Evolutionary conservation across 2,797 vertebrate species (phyloP), one percentile per base, ranked within the genome.

Genomic region (Psittacula echo): DNA sequence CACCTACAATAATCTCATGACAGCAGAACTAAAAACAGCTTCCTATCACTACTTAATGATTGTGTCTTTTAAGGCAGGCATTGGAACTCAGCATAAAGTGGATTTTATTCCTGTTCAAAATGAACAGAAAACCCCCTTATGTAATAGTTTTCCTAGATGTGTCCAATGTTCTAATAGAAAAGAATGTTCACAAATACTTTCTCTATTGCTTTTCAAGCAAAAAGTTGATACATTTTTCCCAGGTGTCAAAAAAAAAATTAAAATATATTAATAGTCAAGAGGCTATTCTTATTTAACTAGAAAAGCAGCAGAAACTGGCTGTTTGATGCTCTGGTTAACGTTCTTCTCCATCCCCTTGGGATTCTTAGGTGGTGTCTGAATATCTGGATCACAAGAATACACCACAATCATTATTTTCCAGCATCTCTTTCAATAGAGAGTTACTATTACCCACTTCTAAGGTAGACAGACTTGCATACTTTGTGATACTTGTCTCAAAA

Each of bases 31-130:
- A 60, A 37, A 86, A 93, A 84, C 42, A 91, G 37, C 32, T 90
- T 74, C 89, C 84, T 89, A 79, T 72, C 66, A 53, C 41, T 75
- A 30, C n/a, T 88, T 78, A 94, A 86, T 0, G 0, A 67, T 34
- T 67, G 26, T 68, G 42, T 60, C 67, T 88, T 80, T 62, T 54
- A 85, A 77, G 29, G 74, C n/a, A 92, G 50, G 51, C 42, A 76
- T 12, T 76, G 48, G 61, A 64, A 86, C n/a, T 48, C 70, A 47
- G 58, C 64, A 73, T 34, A 79, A 68, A 64, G 66, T 62, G 30
- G 42, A 75, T 65, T 89, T 94, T 78, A 83, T 89, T 72, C 18
- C 68, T 58, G n/a, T 29, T 83, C 54, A 88, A 72, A 82, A 90
- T 3, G 2, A 94, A 85, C 44, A 41, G 64, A 73, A 72, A 65